Evolutionary conservation across 2,797 vertebrate genomes (phyloP).

Genomic region (Rhynchonycteris naso): DNA sequence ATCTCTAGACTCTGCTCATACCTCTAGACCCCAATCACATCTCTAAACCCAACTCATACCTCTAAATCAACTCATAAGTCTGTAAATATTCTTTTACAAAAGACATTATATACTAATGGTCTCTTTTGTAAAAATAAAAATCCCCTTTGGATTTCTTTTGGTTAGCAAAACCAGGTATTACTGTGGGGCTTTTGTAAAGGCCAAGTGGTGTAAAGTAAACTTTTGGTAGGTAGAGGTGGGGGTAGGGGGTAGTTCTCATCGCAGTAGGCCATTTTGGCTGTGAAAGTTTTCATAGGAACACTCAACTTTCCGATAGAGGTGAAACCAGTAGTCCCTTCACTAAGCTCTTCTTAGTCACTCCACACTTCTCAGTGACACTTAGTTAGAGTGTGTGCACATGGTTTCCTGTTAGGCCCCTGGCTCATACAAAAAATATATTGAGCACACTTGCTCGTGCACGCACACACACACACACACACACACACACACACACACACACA

Average conservation of each 20-base stretch:
- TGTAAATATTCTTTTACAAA: not conserved
- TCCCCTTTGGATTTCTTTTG: not conserved
- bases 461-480: not conserved
- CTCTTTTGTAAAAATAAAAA: not conserved
- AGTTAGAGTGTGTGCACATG: not conserved
- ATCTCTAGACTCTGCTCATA: too few species aligned
- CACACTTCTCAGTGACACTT: too few species aligned
- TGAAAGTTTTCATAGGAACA: not conserved
- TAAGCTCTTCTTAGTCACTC: not conserved
- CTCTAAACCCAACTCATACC: too few species aligned
- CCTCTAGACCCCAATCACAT: too few species aligned
- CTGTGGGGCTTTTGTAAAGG: not conserved
- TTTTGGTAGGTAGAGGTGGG: not conserved
- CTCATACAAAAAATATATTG: not conserved
- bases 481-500: not conserved
- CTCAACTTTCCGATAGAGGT: not conserved
- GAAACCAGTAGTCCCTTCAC: not conserved
- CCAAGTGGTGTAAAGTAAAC: not conserved
- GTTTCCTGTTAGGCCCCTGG: not conserved
- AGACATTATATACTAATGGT: not conserved
- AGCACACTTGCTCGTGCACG: too few species aligned
- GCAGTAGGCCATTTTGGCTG: not conserved
- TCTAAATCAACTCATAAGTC: not conserved
- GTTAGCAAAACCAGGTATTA: not conserved
- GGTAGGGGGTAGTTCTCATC: not conserved